Base-by-base conservation (phyloP, 2,888 invertebrate species). In the Lepidochitona cinerea region DNA sequence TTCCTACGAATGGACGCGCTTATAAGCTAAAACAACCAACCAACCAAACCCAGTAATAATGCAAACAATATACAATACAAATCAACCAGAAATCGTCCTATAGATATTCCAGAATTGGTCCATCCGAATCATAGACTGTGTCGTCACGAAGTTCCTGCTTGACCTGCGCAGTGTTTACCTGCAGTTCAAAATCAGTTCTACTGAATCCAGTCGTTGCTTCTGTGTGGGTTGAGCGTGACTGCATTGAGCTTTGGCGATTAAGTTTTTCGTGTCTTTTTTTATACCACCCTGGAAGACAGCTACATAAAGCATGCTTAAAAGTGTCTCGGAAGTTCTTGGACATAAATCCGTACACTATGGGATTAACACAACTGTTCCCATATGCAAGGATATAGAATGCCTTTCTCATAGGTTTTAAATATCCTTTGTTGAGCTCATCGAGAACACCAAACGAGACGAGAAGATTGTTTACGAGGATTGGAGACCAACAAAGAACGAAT, bases 341-440 rank as follows among this genome's bases (percentile, higher is more conserved):
- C 93, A 95, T 94, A 89, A 95, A 95, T 35, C 94, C 94, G 87
- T 95, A 95, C 37, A 94, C 93, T 53, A 95, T 92, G 4, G 95
- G 95, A 89, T 94, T 94, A 81, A 94, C 92, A 88, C 94, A 94
- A 84, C 94, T 94, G 91, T 95, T 94, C 85, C 93, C 93, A 88
- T 94, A 95, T 0, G 94, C 93, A 92, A 94, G 91, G 29, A 94
- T 89, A 78, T 93, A 93, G 85, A 94, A 94, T 7, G 92, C 91
- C 52, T 93, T 93, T 59, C 93, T 92, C 89, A 94, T 91, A 78
- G 94, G 93, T 82, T 94, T 94, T 70, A 92, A 87, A 29, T 89
- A 84, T 1, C 93, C 93, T 32, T 91, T 91, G 80, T 93, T 91
- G 33, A 92, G 86, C 32, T 90, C 87, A 0, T 92, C 54, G 18